Percentiles rank a stretch among this genome's conserved stretches.
These are phyloP conservation scores for Calidris pygmaea DNA, from an alignment of 2,113 vertebrate genomes.

Conservation along the genomic window DNA sequence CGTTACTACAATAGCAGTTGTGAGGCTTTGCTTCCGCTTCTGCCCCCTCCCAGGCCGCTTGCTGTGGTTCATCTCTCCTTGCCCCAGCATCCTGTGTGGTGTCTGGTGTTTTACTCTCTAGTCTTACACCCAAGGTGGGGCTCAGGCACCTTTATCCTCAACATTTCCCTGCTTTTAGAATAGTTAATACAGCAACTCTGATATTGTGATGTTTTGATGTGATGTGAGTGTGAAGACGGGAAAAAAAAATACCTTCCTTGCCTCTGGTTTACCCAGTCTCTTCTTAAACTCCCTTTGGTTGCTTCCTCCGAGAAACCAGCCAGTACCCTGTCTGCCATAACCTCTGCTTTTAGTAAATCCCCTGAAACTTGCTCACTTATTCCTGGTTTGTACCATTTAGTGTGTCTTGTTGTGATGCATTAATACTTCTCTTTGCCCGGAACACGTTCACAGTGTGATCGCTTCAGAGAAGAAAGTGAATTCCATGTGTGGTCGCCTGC, in stretches of 20 bases:
- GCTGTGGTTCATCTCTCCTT: background rate
- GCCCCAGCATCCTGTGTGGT: conserved; percentile 45
- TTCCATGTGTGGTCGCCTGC: background rate
- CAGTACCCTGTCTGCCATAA: background rate
- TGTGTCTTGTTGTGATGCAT: background rate
- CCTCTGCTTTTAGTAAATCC: background rate
- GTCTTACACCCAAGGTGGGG: background rate
- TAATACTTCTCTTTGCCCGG: background rate
- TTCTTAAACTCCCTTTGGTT: background rate
- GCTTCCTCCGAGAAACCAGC: background rate
- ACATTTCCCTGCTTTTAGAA: background rate
- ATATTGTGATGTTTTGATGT: background rate
- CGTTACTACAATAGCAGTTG: background rate
- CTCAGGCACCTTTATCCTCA: background rate
- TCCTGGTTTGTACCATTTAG: background rate
- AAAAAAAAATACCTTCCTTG: background rate
- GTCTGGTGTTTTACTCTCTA: background rate
- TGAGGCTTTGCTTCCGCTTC: background rate
- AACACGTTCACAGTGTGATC: background rate
- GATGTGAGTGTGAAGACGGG: background rate
- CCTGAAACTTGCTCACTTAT: background rate
- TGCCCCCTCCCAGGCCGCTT: background rate
- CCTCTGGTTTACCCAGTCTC: background rate
- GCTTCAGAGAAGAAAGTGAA: background rate
- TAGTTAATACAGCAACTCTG: background rate